Evolutionary conservation across 2,113 vertebrate genomes (phyloP), one percentile per base, ranked within the genome.

Genomic region (Anolis carolinensis): DNA sequence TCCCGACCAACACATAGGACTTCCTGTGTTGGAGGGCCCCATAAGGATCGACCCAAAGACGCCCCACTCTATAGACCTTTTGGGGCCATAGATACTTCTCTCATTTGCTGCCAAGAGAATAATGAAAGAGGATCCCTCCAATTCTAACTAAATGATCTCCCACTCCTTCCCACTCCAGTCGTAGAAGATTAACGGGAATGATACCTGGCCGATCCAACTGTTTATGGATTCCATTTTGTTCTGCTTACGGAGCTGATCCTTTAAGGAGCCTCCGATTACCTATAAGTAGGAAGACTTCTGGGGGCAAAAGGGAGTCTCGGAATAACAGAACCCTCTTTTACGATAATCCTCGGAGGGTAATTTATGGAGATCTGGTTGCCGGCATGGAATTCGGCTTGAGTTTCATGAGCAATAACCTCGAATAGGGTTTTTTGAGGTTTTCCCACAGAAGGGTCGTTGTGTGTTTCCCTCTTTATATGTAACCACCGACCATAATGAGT

Each of bases 391-490:
- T 85, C n/a, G 9, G 86, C 68, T 89, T 84, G 86, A 92, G 74
- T 93, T 94, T 94, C 91, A 92, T 93, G 36, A 92, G 91, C 83
- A 89, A 92, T 44, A 91, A 90, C 10, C 90, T 86, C 88, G 87
- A 88, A 44, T 44, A 44, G 39, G 20, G 84, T 86, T 91, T 23
- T 71, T 86, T 84, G 59, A 86, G 39, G 62, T 77, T 79, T 65
- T 68, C 81, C 87, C 3, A 32, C 87, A 70, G 87, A 89, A 90
- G 85, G 86, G 90, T 87, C 88, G 68, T 84, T 89, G 91, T 73
- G 39, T 70, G 70, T 36, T 30, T 27, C 2, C 2, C 25, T 9
- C 81, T 71, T 62, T 87, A 89, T 78, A 87, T 70, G 72, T 75
- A 52, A 75, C 86, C 55, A 7, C 32, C 27, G 81, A 86, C 1